Conservation (phyloP, 2,113 vertebrate species). For the Dipodomys ordii region DNA sequence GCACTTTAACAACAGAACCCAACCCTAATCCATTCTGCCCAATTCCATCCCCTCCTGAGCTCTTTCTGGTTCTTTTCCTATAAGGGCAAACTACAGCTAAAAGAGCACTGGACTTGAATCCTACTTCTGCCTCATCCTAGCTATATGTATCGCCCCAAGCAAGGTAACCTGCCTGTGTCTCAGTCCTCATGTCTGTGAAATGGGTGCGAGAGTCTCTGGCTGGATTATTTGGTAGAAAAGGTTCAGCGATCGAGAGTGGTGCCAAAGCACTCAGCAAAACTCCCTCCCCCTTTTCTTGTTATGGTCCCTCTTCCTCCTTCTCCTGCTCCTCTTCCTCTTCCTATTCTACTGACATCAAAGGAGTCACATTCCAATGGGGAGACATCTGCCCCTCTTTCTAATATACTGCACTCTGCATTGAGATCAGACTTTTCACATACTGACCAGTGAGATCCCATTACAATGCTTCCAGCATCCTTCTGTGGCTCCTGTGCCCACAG, state of each 20-base stretch:
- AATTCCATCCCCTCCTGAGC: not conserved
- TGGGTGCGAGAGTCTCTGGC: not conserved
- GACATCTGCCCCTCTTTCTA: not conserved
- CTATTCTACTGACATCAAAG: not conserved
- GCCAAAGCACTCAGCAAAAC: not conserved
- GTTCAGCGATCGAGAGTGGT: not conserved
- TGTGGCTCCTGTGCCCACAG: not conserved
- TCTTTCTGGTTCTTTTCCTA: not conserved
- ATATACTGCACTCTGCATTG: not conserved
- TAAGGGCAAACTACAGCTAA: not conserved
- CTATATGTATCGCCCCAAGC: not conserved
- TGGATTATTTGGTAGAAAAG: not conserved
- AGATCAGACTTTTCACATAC: not conserved
- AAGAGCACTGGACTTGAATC: not conserved
- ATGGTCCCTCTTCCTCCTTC: too few species aligned
- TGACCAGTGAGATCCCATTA: not conserved
- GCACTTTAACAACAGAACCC: not conserved
- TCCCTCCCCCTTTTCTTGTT: not conserved
- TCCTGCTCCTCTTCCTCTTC: not conserved
- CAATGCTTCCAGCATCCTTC: not conserved
- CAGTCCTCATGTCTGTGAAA: not conserved
- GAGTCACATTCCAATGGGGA: not conserved
- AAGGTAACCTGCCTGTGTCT: not conserved
- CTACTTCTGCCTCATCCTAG: not conserved
- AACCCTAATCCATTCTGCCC: not conserved